Percentiles rank a stretch among this genome's conserved stretches.
phyloP scores from a whole-genome alignment of 2,113 vertebrate species.

The Phainopepla nitens region DNA sequence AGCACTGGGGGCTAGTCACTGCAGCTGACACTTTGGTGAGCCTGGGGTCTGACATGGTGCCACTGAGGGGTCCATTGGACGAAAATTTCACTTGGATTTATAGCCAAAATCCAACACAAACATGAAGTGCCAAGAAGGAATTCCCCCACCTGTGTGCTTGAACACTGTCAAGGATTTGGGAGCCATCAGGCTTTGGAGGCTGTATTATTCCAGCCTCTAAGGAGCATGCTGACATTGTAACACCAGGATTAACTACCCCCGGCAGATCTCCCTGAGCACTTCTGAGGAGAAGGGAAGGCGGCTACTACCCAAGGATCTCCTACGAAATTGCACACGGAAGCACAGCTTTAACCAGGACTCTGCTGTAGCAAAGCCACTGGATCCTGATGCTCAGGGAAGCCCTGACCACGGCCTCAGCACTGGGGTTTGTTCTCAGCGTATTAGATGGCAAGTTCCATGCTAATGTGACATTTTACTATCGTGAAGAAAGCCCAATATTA shows the following conservation, averaged over 20 bases:
- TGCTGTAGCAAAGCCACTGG: neutral
- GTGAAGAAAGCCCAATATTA: constrained; percentile 59
- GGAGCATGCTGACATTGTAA: accelerated
- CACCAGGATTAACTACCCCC: accelerated
- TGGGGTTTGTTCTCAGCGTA: neutral
- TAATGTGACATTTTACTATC: constrained; percentile 69
- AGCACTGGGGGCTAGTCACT: neutral
- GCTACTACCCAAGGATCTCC: accelerated
- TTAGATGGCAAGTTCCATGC: constrained; percentile 56
- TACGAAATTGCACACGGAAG: accelerated
- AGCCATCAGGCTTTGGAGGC: neutral
- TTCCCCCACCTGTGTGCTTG: neutral
- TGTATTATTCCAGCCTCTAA: neutral
- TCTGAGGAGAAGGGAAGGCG: neutral
- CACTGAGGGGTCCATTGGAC: neutral
- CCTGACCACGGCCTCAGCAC: neutral
- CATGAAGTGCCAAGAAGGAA: neutral
- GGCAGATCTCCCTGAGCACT: neutral
- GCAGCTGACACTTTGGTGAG: neutral
- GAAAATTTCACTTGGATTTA: neutral
- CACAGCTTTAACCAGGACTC: neutral
- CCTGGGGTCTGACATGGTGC: neutral
- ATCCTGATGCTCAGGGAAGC: neutral
- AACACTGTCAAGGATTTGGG: neutral
- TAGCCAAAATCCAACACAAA: accelerated